A percentile compares a stretch with the other conserved stretches of the same genome.
Evolutionary conservation across 2,888 invertebrate genomes (phyloP).

Genomic region (Leptinotarsa juncta): DNA sequence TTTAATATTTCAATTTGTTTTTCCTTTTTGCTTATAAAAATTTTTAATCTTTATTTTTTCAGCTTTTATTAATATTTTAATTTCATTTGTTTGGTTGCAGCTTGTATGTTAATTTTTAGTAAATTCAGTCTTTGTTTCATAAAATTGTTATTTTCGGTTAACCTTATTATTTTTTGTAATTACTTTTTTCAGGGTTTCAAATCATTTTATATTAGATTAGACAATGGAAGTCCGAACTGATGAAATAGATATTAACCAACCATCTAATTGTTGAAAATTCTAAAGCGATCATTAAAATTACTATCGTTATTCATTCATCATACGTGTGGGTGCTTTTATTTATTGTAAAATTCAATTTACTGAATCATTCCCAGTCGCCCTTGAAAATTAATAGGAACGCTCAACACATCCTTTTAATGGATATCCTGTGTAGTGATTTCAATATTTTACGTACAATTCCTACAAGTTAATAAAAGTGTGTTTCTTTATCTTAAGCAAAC

Average conservation of each 20-base stretch:
- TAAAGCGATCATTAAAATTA: slow-evolving; percentile 40
- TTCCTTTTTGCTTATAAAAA: no score
- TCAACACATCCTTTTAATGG: slow-evolving; percentile 48
- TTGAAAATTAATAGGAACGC: slow-evolving; percentile 47
- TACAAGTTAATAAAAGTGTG: slow-evolving; percentile 34
- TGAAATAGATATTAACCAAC: not conserved
- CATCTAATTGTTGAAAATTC: slow-evolving; percentile 35
- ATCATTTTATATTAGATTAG: no score
- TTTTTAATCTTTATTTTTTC: no score
- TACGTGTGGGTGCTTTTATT: slow-evolving; percentile 39
- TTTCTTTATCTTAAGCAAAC: slow-evolving; percentile 36
- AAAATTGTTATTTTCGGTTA: no score
- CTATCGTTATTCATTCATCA: slow-evolving; percentile 39
- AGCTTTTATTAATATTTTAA: no score
- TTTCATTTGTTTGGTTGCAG: no score
- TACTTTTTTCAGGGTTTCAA: no score
- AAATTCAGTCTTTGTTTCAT: no score
- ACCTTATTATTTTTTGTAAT: no score
- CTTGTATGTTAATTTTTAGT: no score
- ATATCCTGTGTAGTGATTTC: slow-evolving; percentile 46
- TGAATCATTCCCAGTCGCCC: slow-evolving; percentile 47
- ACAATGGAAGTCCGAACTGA: no score
- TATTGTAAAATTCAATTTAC: slow-evolving; percentile 46
- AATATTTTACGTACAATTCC: slow-evolving; percentile 36
- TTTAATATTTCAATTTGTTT: no score